Percentiles rank a stretch among this genome's conserved stretches.
Conservation (phyloP, 2,888 invertebrate species). For the Tyria jacobaeae region DNA sequence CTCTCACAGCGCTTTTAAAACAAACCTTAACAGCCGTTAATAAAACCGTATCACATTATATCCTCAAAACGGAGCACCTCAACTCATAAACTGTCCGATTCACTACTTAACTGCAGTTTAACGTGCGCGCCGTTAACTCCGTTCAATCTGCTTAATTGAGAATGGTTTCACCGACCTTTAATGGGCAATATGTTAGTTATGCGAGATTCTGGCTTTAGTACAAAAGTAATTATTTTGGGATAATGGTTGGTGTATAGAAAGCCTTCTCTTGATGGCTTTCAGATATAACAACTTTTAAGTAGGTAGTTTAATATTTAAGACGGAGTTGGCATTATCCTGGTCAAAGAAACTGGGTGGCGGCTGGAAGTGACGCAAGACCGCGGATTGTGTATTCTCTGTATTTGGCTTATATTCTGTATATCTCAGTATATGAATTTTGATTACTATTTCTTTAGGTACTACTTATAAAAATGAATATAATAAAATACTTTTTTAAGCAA, state of each 20-base stretch:
- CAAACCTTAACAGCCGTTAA: conserved; percentile 52
- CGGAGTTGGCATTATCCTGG: too few relatives aligned
- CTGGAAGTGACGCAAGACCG: too few relatives aligned
- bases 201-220: conserved; percentile 43
- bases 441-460: too few relatives aligned
- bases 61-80: conserved; percentile 67
- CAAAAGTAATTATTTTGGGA: conserved; percentile 41
- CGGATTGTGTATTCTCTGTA: too few relatives aligned
- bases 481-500: too few relatives aligned
- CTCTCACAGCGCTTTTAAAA: conserved; percentile 48
- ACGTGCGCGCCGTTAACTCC: conserved; percentile 74
- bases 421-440: too few relatives aligned
- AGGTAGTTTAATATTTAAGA: neutral
- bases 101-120: conserved; percentile 79
- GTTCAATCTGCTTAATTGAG: conserved; percentile 84
- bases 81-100: conserved; percentile 79
- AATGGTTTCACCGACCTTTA: conserved; percentile 74
- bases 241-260: conserved; percentile 25
- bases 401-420: too few relatives aligned
- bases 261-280: neutral
- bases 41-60: conserved; percentile 55
- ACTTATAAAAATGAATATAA: too few relatives aligned
- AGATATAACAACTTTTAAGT: neutral
- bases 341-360: too few relatives aligned
- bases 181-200: conserved; percentile 63